A percentile compares a stretch with the other conserved stretches of the same genome.
Evolutionary conservation across 2,888 invertebrate species (phyloP).

Genomic region (Drosophila helvetica): DNA sequence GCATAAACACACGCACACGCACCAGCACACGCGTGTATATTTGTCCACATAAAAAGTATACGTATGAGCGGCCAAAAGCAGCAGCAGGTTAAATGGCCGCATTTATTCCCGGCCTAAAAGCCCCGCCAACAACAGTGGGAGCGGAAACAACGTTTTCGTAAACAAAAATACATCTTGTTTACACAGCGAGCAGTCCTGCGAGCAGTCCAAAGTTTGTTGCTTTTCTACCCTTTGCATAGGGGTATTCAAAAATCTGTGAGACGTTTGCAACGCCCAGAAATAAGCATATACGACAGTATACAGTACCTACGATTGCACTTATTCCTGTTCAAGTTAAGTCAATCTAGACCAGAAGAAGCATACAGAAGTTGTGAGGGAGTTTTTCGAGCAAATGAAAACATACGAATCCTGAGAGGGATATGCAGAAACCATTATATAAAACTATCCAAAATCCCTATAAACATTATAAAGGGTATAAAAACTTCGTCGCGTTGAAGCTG

Average conservation of each 20-base stretch:
- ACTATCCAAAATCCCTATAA: background rate
- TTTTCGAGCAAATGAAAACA: too few relatives aligned
- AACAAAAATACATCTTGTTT: constrained; percentile 67
- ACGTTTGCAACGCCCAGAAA: background rate
- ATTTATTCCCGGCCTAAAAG: constrained; percentile 64
- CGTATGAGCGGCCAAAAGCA: constrained; percentile 46
- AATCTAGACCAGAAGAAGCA: background rate
- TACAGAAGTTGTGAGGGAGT: constrained; percentile 1
- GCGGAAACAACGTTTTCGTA: constrained; percentile 47
- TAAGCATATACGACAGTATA: background rate
- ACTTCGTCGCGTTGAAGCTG: background rate
- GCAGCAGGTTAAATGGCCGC: constrained; percentile 66
- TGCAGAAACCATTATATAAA: background rate
- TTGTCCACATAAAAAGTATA: constrained; percentile 15
- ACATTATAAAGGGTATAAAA: background rate
- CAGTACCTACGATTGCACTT: background rate
- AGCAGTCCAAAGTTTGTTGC: constrained; percentile 11
- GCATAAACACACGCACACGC: constrained; percentile 49
- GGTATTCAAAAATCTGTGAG: background rate
- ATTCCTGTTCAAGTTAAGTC: background rate
- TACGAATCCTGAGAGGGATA: too few relatives aligned
- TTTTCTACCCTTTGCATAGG: background rate
- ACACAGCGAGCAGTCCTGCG: constrained; percentile 53
- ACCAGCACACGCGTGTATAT: constrained; percentile 5
- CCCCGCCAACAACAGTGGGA: constrained; percentile 33